Percentiles rank a stretch among this genome's conserved stretches.
Evolutionary conservation across 2,888 invertebrate species (phyloP).

Genomic region (Caenorhabditis becei): DNA sequence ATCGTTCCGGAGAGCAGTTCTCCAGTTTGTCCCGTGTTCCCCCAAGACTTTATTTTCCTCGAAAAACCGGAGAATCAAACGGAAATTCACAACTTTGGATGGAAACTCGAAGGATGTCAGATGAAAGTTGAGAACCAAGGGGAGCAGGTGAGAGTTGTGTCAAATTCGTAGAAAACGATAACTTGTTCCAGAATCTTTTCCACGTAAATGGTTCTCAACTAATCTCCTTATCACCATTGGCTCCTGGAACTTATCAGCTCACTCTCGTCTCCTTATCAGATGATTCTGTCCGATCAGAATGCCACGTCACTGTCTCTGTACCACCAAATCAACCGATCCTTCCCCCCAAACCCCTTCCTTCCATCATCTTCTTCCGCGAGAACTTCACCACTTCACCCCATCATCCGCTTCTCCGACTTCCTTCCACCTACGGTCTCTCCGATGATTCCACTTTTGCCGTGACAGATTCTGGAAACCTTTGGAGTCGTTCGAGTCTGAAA

Average conservation of each 20-base stretch:
- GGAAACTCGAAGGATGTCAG: constrained; percentile 9
- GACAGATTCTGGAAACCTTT: constrained; percentile 18
- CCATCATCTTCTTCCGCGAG: constrained; percentile 14
- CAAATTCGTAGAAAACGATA: not conserved
- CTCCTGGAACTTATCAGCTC: constrained; percentile 32
- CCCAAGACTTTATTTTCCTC: constrained; percentile 17
- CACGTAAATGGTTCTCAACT: constrained; percentile 27
- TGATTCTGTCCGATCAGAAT: constrained; percentile 2
- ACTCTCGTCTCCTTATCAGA: constrained; percentile 1
- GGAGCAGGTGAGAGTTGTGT: not conserved
- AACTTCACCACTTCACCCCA: constrained; percentile 8
- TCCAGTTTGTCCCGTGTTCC: constrained; percentile 26
- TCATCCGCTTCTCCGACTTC: constrained; percentile 10
- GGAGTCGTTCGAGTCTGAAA: constrained; percentile 14
- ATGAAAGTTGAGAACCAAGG: constrained; percentile 1
- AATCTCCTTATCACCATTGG: constrained; percentile 12
- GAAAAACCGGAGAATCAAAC: constrained; percentile 4
- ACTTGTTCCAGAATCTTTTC: constrained; percentile 25
- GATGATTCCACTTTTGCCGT: not conserved
- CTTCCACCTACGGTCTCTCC: not conserved
- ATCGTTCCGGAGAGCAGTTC: not conserved
- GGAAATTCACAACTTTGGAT: constrained; percentile 26
- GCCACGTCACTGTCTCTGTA: constrained; percentile 33
- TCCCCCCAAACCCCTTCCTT: constrained; percentile 2
- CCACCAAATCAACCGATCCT: not conserved